A percentile compares a stretch with the other conserved stretches of the same genome.
phyloP scores from a whole-genome alignment of 2,888 invertebrate species.

The Brenthis daphne region DNA sequence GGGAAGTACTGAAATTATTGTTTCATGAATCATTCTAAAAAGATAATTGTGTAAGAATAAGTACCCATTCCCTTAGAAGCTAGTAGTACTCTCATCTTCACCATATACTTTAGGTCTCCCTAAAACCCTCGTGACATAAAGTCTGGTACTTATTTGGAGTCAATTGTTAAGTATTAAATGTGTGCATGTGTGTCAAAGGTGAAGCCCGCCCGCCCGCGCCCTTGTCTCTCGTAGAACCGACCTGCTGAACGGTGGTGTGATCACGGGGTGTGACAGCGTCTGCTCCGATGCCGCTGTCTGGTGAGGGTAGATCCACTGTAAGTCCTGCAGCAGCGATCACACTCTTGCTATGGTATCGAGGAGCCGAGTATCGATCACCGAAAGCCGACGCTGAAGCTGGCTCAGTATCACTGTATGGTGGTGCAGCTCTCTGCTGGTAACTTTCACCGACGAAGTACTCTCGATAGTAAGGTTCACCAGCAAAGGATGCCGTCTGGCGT shows the following conservation, averaged over 20 bases:
- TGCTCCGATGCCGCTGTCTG: constrained; percentile 97
- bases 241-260: constrained; percentile 94
- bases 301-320: constrained; percentile 96
- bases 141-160: constrained; percentile 31
- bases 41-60: constrained; percentile 7
- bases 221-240: constrained; percentile 75
- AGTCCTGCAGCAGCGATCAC: constrained; percentile 90
- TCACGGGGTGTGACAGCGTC: constrained; percentile 95
- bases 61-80: constrained; percentile 6
- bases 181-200: constrained; percentile 45
- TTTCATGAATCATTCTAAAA: background rate
- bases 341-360: constrained; percentile 88
- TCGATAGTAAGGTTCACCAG: constrained; percentile 90
- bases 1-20: background rate
- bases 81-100: constrained; percentile 4
- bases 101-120: constrained; percentile 13
- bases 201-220: constrained; percentile 75
- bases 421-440: constrained; percentile 83
- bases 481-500: constrained; percentile 82
- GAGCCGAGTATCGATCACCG: constrained; percentile 86
- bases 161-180: constrained; percentile 43
- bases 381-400: constrained; percentile 84
- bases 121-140: constrained; percentile 18
- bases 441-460: constrained; percentile 88
- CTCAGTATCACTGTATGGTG: constrained; percentile 81